These are phyloP conservation scores for Kuschelorhynchus macadamiae DNA, from an alignment of 2,888 invertebrate species.

Conservation along the genomic window DNA sequence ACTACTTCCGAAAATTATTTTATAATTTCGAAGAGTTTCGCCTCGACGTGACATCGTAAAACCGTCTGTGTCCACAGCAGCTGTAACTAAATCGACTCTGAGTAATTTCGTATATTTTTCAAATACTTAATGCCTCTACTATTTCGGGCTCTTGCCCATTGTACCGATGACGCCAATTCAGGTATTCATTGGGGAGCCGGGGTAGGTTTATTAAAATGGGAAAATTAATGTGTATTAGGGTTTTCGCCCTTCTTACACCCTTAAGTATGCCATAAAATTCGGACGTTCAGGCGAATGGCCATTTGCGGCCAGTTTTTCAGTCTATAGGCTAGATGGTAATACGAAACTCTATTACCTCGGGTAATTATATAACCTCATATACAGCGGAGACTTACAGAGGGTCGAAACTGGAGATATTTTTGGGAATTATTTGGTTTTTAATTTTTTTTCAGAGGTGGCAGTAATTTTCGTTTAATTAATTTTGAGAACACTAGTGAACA, in stretches of 20 bases:
- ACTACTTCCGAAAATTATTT: too few relatives aligned
- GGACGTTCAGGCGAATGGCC: constrained; percentile 39
- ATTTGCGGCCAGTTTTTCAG: not conserved
- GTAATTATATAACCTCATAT: too few relatives aligned
- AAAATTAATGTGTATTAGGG: constrained; percentile 48
- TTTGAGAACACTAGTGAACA: too few relatives aligned
- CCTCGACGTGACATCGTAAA: too few relatives aligned
- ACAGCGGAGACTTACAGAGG: too few relatives aligned
- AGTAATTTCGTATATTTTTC: not conserved
- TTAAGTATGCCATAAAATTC: constrained; percentile 45
- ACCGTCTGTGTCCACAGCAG: too few relatives aligned
- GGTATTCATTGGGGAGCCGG: constrained; percentile 42
- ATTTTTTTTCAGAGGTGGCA: too few relatives aligned
- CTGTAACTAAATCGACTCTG: too few relatives aligned
- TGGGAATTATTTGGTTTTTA: too few relatives aligned
- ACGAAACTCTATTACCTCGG: not conserved
- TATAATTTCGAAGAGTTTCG: too few relatives aligned
- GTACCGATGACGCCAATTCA: constrained; percentile 24
- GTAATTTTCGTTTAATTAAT: too few relatives aligned
- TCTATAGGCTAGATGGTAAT: not conserved
- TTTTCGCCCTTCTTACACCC: constrained; percentile 30
- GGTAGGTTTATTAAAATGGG: constrained; percentile 47
- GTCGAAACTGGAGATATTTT: too few relatives aligned
- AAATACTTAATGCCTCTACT: not conserved
- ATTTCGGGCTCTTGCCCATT: constrained; percentile 7